Base-by-base conservation (phyloP, 2,113 vertebrate genomes). In the Panthera uncia region DNA sequence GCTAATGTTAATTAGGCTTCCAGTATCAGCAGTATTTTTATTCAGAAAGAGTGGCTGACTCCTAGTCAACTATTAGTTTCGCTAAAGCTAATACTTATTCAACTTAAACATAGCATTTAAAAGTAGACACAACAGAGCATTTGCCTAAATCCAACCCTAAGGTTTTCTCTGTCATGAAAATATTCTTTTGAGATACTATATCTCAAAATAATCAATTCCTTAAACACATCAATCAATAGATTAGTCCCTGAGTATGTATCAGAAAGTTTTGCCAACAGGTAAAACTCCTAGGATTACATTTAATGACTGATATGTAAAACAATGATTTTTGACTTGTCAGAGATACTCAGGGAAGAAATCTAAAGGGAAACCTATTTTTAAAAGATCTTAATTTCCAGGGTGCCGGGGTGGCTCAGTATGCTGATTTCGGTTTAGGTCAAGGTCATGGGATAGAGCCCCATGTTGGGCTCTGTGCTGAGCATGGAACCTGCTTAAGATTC, bases 271-370 rank as follows among this genome's bases (percentile, higher is more conserved):
- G 38, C 29, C 31, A 66, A 85, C 1, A 82, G 29, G n/a, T 23
- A 74, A 66, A 48, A 89, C 25, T 48, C 74, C 55, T 69, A 68
- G 73, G 16, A 71, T 91, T 89, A 94, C 0, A 13, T 61, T 94
- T 89, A 86, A 81, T 74, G 33, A 55, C 45, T 80, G 12, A 29
- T 29, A 66, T 66, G 86, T 95, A 87, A 97, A 93, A 81, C 55
- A 82, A 57, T 84, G 5, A 69, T 76, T 80, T 93, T 61, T 87
- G 25, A 96, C 16, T 85, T 95, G 38, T 71, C 36, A 94, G 16
- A 79, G 57, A 27, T 65, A 89, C 31, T 10, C 4, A 11, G 36
- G 12, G 27, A 96, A 82, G 7, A 41, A 87, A 13, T 71, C 36
- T 83, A 90, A 94, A 81, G 1, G 1, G 12, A 83, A 79, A 61